Base-by-base conservation (phyloP, 1,140 invertebrate genomes). In the Chelonus insularis region DNA sequence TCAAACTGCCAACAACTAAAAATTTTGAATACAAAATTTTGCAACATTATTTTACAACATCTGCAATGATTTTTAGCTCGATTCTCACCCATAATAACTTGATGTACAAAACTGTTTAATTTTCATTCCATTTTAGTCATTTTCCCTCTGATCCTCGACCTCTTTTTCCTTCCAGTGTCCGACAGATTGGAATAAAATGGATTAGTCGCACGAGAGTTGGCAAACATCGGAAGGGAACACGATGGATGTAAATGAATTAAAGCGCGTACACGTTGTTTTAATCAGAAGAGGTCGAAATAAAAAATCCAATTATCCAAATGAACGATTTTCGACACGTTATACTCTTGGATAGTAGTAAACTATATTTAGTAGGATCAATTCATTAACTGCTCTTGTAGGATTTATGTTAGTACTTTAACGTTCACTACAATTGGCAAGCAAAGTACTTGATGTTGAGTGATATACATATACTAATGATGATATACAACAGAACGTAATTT, bases 181-280 rank as follows among this genome's bases (percentile, higher is more conserved):
- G 57, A 37, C 57, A 51, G 57, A 34, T 48, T 58, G 56, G 56
- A 51, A 60, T 32, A 51, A 60, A 60, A 60, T 37, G 47, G 57
- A 60, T 60, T 60, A 60, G 36, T 25, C 20, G 57, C 32, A 37
- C 34, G 48, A 51, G 57, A 52, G 36, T 51, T 60, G 57, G 57
- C 57, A 60, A 60, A 60, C 57, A 52, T 25, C 41, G 16, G 29
- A 5, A 51, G 20, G 34, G 12, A 43, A 23, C 47, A 37, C 11
- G 36, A 37, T 23, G 21, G 39, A 60, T 60, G 32, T 51, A 60
- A 60, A 60, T 60, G 48, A 52, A 60, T 60, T 52, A 60, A 48
- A 60, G 32, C 21, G n/a, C 47, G 20, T 25, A 47, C 57, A 59
- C 57, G 47, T 45, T 32, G 18, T 50, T 60, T 50, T 60, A 60